phyloP scores from a whole-genome alignment of 2,888 invertebrate genomes.

The Caenorhabditis imperialis region DNA sequence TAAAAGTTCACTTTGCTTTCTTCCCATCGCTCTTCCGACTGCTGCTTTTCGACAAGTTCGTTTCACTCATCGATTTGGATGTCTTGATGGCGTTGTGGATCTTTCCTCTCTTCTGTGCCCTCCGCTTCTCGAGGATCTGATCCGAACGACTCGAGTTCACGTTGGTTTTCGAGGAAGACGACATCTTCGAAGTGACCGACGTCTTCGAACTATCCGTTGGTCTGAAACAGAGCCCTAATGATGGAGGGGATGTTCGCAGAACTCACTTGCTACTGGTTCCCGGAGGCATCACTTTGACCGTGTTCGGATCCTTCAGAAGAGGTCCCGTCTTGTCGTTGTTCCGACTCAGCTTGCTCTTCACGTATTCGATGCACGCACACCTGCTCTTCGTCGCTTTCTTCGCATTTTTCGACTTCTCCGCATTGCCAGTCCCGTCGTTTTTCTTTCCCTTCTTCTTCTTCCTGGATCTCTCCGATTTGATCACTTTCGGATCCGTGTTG shows the following conservation, averaged over 20 bases:
- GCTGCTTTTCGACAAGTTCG: no score
- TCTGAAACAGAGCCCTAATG: no score
- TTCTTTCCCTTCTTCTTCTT: conserved; percentile 1
- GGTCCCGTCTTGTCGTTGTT: conserved; percentile 2
- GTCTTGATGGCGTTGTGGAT: conserved; percentile 38
- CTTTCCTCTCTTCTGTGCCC: conserved; percentile 21
- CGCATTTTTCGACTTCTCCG: conserved; percentile 15
- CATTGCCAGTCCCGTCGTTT: conserved; percentile 2
- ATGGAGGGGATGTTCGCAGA: no score
- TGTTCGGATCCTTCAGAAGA: conserved; percentile 25
- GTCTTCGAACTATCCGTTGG: conserved; percentile 11
- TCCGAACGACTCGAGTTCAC: conserved; percentile 21
- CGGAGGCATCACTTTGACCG: conserved; percentile 22
- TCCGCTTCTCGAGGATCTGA: conserved; percentile 18
- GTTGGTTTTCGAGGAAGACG: conserved; percentile 10
- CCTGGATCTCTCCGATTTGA: conserved; percentile 11
- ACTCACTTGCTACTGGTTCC: conserved; percentile 29
- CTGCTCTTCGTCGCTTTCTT: conserved; percentile 6
- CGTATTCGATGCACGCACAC: conserved; percentile 44
- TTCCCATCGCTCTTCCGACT: no score
- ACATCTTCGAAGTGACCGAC: neutral
- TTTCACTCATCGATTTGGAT: conserved; percentile 14
- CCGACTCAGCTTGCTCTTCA: conserved; percentile 33
- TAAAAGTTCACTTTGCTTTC: no score
- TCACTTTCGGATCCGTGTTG: conserved; percentile 8